phyloP scores from a whole-genome alignment of 1,140 invertebrate species.

The Oryzaephilus surinamensis region DNA sequence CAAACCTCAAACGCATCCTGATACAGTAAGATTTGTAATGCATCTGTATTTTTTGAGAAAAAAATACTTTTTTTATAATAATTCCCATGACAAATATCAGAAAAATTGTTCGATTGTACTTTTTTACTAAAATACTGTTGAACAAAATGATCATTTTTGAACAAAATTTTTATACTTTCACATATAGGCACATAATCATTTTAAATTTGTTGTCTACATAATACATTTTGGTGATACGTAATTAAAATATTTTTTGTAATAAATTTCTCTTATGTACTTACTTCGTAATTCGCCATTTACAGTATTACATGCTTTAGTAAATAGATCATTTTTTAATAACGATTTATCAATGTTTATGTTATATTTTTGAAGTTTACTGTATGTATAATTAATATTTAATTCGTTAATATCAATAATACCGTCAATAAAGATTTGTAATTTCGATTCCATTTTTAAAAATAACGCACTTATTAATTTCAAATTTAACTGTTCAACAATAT shows the following conservation, averaged over 20 bases:
- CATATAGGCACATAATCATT: constrained; percentile 26
- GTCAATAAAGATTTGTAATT: constrained; percentile 11
- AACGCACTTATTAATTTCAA: no score
- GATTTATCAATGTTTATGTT: constrained; percentile 3
- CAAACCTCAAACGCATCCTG: constrained; percentile 33
- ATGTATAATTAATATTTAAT: neutral
- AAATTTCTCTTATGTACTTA: constrained; percentile 11
- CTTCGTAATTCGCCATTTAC: constrained; percentile 4
- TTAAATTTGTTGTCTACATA: constrained; percentile 12
- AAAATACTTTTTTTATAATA: constrained; percentile 26
- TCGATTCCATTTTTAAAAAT: no score
- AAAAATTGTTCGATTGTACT: constrained; percentile 8
- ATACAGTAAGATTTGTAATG: constrained; percentile 29
- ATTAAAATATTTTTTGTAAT: constrained; percentile 19
- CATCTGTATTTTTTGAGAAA: constrained; percentile 24
- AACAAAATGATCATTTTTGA: constrained; percentile 18
- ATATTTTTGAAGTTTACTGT: no score
- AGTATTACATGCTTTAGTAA: constrained; percentile 2
- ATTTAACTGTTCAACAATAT: no score
- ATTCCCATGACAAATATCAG: constrained; percentile 27
- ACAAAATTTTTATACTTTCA: constrained; percentile 20
- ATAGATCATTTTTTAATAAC: no score
- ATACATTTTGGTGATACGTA: constrained; percentile 14
- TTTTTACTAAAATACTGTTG: constrained; percentile 13
- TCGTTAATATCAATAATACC: constrained; percentile 9